Conservation (phyloP, 2,113 vertebrate species). For the Myxocyprinus asiaticus region DNA sequence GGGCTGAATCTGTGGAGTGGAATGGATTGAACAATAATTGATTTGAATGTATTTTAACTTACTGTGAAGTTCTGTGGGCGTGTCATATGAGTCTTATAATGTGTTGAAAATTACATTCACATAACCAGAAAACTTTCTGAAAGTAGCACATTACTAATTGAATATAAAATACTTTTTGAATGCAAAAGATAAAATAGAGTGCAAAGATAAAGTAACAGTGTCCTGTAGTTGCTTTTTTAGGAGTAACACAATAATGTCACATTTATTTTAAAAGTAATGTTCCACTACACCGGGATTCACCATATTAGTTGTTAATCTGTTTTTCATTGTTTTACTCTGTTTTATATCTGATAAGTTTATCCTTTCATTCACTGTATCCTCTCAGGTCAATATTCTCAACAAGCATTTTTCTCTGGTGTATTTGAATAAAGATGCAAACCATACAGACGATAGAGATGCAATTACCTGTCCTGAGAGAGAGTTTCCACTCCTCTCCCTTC, state of each 20-base stretch:
- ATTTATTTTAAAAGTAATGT: background rate
- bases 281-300: too few relatives aligned
- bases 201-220: background rate
- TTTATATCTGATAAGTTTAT: background rate
- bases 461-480: constrained; percentile 75
- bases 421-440: constrained; percentile 71
- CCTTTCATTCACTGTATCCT: background rate
- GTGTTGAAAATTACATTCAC: too few relatives aligned
- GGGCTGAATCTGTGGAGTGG: too few relatives aligned
- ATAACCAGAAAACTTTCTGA: too few relatives aligned
- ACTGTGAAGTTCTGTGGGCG: too few relatives aligned
- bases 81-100: too few relatives aligned
- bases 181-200: too few relatives aligned
- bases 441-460: constrained; percentile 76
- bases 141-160: too few relatives aligned
- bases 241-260: background rate
- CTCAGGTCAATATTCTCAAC: background rate
- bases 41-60: too few relatives aligned
- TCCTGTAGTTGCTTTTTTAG: background rate
- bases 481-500: constrained; percentile 75
- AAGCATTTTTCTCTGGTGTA: background rate
- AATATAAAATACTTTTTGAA: too few relatives aligned
- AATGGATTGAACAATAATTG: too few relatives aligned
- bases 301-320: background rate
- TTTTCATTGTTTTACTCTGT: background rate